Conservation (phyloP, 2,113 vertebrate species). For the Callorhinus ursinus region DNA sequence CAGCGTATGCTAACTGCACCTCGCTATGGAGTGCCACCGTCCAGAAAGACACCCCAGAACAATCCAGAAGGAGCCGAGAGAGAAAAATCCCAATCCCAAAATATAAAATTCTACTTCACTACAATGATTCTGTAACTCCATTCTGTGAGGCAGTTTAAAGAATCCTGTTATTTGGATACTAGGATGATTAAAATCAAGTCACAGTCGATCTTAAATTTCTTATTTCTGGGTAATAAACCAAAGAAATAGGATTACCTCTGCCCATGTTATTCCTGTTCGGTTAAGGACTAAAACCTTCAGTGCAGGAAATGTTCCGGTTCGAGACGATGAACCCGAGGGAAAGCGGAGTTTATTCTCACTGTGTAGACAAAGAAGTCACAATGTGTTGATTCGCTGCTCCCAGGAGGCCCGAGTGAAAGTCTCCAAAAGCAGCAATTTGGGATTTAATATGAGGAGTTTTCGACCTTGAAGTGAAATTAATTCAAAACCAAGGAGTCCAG, state of each 20-base stretch:
- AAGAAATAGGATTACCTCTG: slow-evolving; percentile 88
- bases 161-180: not conserved
- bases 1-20: accelerated
- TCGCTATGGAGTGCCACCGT: too few relatives aligned
- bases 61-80: not conserved
- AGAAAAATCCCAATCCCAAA: not conserved
- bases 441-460: not conserved
- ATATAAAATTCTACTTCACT: not conserved
- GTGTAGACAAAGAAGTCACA: slow-evolving; percentile 20
- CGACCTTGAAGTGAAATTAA: not conserved
- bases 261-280: slow-evolving; percentile 91
- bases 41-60: not conserved
- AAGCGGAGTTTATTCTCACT: slow-evolving; percentile 92
- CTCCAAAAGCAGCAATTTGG: not conserved
- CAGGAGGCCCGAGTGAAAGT: not conserved
- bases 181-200: not conserved
- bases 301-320: slow-evolving; percentile 83
- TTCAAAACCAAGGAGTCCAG: not conserved
- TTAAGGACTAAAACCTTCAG: slow-evolving; percentile 91
- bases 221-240: not conserved
- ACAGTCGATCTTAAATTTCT: not conserved
- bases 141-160: not conserved
- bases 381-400: not conserved
- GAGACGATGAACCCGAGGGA: slow-evolving; percentile 75
- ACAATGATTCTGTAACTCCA: not conserved